Percentiles rank a stretch among this genome's conserved stretches.
These are phyloP conservation scores for Littorina saxatilis DNA, from an alignment of 1,140 invertebrate genomes.

Conservation along the genomic window DNA sequence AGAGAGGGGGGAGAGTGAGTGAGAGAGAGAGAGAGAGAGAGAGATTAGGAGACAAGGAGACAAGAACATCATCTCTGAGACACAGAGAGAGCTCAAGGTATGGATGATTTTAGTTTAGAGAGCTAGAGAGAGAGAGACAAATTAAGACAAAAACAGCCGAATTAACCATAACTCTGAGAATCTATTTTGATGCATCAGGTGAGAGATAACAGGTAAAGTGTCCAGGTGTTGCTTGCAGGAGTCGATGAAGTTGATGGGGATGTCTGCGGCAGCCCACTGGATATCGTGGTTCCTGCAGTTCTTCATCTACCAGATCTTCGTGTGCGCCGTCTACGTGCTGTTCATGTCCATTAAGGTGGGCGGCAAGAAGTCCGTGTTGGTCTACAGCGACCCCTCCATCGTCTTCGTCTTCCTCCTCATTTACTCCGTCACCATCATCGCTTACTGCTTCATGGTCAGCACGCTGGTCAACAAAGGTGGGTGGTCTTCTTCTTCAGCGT, in stretches of 20 bases:
- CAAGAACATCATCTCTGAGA: too few species aligned
- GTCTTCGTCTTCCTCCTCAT: conserved; percentile 78
- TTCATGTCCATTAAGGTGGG: conserved; percentile 70
- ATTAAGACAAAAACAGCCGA: too few species aligned
- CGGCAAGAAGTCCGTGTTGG: conserved; percentile 72
- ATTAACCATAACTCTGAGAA: too few species aligned
- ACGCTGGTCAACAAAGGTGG: conserved; percentile 81
- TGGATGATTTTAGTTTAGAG: too few species aligned
- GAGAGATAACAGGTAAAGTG: too few species aligned
- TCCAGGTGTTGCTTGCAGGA: conserved; percentile 77
- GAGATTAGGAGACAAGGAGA: too few species aligned
- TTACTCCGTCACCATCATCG: conserved; percentile 78
- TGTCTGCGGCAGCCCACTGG: conserved; percentile 89
- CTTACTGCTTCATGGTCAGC: conserved; percentile 78
- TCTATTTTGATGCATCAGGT: too few species aligned
- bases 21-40: too few species aligned
- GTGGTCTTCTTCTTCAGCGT: not conserved
- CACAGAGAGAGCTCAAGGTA: too few species aligned
- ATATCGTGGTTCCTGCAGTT: conserved; percentile 88
- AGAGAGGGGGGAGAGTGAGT: too few species aligned
- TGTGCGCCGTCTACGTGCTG: conserved; percentile 77
- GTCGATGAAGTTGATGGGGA: conserved; percentile 92
- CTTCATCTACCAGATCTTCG: conserved; percentile 83
- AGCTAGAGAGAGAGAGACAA: too few species aligned
- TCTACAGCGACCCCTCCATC: conserved; percentile 76